Conservation (phyloP, 2,888 invertebrate genomes). For the Aphodius granarius region DNA sequence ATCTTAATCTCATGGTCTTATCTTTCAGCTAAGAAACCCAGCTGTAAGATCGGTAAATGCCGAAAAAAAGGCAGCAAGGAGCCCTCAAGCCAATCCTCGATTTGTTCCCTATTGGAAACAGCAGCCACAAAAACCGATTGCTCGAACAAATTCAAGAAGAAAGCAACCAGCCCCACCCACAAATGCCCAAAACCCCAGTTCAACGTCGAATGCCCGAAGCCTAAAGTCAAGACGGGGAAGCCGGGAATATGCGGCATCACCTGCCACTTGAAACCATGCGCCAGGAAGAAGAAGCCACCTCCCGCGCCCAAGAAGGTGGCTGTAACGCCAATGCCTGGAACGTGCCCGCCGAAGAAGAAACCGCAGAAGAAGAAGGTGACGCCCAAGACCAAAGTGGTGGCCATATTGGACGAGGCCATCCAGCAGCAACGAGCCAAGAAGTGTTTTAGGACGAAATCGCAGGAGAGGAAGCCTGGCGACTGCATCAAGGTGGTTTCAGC, state of each 20-base stretch:
- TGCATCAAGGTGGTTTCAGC: background rate
- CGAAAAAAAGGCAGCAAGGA: background rate
- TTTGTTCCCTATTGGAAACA: background rate
- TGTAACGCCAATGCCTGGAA: background rate
- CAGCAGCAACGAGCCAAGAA: constrained; percentile 8
- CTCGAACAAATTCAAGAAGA: background rate
- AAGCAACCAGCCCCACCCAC: background rate
- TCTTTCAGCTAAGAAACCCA: background rate
- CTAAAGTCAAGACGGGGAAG: background rate
- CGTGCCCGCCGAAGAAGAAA: constrained; percentile 1
- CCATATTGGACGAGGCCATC: constrained; percentile 6
- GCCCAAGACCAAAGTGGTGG: background rate
- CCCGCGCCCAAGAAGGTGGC: constrained; percentile 4
- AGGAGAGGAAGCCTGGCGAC: background rate
- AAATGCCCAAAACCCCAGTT: background rate
- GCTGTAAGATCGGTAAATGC: background rate
- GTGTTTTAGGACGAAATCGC: background rate
- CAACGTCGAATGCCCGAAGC: background rate
- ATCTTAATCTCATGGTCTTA: background rate
- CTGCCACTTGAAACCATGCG: background rate
- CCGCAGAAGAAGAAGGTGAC: background rate
- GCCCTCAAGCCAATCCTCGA: background rate
- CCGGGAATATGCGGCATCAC: background rate
- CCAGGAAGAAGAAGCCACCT: constrained; percentile 8
- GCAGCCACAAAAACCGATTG: background rate